phyloP scores from a whole-genome alignment of 2,797 vertebrate species.

The Sebastes oblongus region DNA sequence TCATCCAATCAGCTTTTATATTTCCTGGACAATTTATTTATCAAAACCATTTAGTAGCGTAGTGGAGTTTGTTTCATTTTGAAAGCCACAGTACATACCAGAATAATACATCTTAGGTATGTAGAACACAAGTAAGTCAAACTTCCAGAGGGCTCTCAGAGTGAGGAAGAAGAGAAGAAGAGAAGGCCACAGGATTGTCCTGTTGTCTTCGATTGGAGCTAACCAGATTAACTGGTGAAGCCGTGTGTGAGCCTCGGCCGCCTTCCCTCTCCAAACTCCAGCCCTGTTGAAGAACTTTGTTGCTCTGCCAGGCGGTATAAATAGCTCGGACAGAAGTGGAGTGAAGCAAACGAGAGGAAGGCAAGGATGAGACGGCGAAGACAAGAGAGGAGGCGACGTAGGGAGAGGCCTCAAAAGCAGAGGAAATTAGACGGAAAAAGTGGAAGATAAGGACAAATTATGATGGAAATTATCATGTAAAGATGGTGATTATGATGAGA shows the following conservation, averaged over 20 bases:
- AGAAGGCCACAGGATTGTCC: conserved; percentile 1
- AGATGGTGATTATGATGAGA: conserved; percentile 46
- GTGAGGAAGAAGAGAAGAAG: neutral
- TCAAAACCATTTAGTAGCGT: neutral
- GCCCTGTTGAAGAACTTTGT: conserved; percentile 39
- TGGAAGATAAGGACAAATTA: conserved; percentile 18
- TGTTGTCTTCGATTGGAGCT: neutral
- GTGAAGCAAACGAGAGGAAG: neutral
- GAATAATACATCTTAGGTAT: neutral
- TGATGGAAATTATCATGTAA: conserved; percentile 20
- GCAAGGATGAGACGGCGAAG: neutral
- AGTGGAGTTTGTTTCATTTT: neutral
- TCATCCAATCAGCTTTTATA: neutral
- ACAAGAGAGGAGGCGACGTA: neutral
- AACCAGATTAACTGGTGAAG: conserved; percentile 42
- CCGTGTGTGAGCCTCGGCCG: neutral
- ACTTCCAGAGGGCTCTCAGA: neutral
- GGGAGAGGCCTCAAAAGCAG: neutral
- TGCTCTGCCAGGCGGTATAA: conserved; percentile 33
- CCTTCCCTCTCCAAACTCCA: conserved; percentile 1
- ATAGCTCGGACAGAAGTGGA: conserved; percentile 16
- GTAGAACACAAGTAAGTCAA: neutral
- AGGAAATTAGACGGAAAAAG: neutral
- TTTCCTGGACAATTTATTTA: neutral
- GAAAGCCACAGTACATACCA: neutral